A percentile compares a stretch with the other conserved stretches of the same genome.
Conservation (phyloP, 2,888 invertebrate genomes). For the Tetrapedia diversipes region DNA sequence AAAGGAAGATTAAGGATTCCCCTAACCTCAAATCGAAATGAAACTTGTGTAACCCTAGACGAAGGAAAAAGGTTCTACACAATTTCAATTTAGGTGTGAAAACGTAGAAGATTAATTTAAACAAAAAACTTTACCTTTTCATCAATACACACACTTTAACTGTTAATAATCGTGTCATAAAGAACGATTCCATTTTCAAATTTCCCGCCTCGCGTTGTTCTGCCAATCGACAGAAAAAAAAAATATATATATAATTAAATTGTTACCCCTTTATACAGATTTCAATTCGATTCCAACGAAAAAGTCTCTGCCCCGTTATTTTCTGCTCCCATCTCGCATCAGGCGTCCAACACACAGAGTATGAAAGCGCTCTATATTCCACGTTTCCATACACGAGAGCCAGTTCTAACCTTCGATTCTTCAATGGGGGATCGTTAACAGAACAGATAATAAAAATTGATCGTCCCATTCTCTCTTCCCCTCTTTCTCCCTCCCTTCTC, state of each 20-base stretch:
- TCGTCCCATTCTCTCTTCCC: conserved; percentile 6
- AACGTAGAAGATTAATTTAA: too few species aligned
- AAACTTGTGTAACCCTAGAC: too few species aligned
- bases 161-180: too few species aligned
- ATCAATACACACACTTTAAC: too few species aligned
- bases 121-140: too few species aligned
- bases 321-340: conserved; percentile 4
- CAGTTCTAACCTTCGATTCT: not conserved
- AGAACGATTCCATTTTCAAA: too few species aligned
- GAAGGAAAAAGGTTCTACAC: too few species aligned
- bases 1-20: not conserved
- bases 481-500: not conserved
- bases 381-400: not conserved
- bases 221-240: not conserved
- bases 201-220: too few species aligned
- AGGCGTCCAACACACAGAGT: not conserved
- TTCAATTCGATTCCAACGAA: not conserved
- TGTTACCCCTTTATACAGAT: conserved; percentile 1
- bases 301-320: conserved; percentile 4
- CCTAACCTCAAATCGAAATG: too few species aligned
- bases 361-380: conserved; percentile 7
- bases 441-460: conserved; percentile 26
- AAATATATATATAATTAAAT: conserved; percentile 10
- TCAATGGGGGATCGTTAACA: conserved; percentile 31
- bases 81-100: too few species aligned